These are phyloP conservation scores for Suillia variegata DNA, from an alignment of 2,888 invertebrate genomes.

Conservation along the genomic window DNA sequence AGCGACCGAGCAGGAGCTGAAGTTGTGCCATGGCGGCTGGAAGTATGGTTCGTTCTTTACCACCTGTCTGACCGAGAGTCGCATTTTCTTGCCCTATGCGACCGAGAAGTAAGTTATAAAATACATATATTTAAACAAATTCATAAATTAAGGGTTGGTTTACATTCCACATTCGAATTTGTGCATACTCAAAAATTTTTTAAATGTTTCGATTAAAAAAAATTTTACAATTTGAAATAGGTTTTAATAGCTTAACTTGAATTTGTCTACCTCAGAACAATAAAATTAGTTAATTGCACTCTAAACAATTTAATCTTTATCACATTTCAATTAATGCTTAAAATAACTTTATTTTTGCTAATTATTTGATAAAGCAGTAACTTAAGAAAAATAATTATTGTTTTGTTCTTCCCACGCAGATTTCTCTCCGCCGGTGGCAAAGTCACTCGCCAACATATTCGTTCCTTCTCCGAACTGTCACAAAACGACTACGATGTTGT, in stretches of 20 bases:
- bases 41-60: slow-evolving; percentile 84
- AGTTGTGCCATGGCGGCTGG: slow-evolving; percentile 74
- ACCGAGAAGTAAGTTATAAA: slow-evolving; percentile 65
- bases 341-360: too few relatives aligned
- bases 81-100: slow-evolving; percentile 79
- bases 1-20: slow-evolving; percentile 75
- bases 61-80: slow-evolving; percentile 77
- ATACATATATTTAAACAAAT: neutral
- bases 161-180: too few relatives aligned
- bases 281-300: too few relatives aligned
- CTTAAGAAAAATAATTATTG: too few relatives aligned
- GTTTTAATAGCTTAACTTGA: neutral
- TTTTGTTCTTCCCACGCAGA: slow-evolving; percentile 61
- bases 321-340: too few relatives aligned
- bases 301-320: neutral
- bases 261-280: too few relatives aligned
- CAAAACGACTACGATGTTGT: slow-evolving; percentile 71
- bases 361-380: too few relatives aligned
- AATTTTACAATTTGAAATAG: too few relatives aligned
- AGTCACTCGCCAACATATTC: slow-evolving; percentile 65
- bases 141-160: too few relatives aligned
- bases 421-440: slow-evolving; percentile 69
- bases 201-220: too few relatives aligned
- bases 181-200: too few relatives aligned
- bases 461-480: slow-evolving; percentile 67